Percentiles rank a stretch among this genome's conserved stretches.
These are phyloP conservation scores for Florisuga fusca DNA, from an alignment of 2,797 vertebrate species.

Conservation along the genomic window DNA sequence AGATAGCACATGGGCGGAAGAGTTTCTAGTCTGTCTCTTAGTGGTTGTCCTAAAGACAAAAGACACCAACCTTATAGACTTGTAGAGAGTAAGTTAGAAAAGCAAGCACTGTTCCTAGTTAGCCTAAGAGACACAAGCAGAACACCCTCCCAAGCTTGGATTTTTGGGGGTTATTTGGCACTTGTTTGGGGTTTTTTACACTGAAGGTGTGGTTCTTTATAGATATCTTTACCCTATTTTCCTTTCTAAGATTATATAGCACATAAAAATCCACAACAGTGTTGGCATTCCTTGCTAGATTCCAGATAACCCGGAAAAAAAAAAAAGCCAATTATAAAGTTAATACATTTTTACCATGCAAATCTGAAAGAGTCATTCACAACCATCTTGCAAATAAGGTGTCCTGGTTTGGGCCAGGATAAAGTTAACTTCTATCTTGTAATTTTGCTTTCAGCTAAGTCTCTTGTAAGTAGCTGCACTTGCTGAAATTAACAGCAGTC, in stretches of 20 bases:
- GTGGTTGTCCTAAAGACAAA: neutral
- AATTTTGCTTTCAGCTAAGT: no score
- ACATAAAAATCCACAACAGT: neutral
- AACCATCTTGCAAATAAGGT: neutral
- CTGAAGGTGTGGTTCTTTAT: neutral
- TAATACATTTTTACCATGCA: neutral
- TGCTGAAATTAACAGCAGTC: no score
- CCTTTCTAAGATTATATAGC: neutral
- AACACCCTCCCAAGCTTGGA: neutral
- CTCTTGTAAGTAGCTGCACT: no score
- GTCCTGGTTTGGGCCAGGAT: no score
- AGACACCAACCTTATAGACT: neutral
- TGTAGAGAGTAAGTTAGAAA: neutral
- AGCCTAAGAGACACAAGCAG: neutral
- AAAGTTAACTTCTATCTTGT: no score
- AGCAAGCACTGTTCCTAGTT: neutral
- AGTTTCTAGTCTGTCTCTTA: neutral
- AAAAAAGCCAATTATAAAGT: neutral
- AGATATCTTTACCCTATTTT: neutral
- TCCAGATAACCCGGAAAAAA: neutral
- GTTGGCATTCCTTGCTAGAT: neutral
- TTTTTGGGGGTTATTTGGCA: neutral
- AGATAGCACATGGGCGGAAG: neutral
- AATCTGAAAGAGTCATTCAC: neutral
- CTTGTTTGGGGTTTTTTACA: neutral